These are phyloP conservation scores for Hyalella azteca DNA, from an alignment of 2,888 invertebrate genomes.

Conservation along the genomic window DNA sequence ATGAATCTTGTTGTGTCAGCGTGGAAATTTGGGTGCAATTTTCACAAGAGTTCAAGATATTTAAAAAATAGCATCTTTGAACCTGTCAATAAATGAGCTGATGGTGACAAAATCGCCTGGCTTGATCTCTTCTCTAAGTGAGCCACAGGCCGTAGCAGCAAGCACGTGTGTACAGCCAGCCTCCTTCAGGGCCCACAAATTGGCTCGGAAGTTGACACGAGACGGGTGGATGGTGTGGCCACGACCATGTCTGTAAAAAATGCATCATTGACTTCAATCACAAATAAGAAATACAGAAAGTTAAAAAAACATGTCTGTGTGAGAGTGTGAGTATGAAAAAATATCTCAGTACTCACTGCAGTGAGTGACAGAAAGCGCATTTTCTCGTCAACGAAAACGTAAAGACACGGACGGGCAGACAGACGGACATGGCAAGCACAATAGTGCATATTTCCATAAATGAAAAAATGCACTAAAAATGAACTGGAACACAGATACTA, in stretches of 20 bases:
- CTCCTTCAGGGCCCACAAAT: slow-evolving; percentile 86
- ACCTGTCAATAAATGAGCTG: slow-evolving; percentile 77
- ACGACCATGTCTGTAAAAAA: slow-evolving; percentile 69
- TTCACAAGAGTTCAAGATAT: too few species aligned
- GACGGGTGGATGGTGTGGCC: slow-evolving; percentile 78
- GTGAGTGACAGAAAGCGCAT: too few species aligned
- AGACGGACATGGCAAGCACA: too few species aligned
- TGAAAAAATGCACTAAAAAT: too few species aligned
- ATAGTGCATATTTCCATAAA: too few species aligned
- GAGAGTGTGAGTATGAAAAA: neutral
- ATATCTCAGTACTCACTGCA: neutral
- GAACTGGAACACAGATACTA: too few species aligned
- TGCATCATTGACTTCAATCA: neutral
- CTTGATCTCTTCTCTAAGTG: slow-evolving; percentile 80
- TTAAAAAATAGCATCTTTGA: slow-evolving; percentile 63
- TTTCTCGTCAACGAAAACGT: too few species aligned
- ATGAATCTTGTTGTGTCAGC: too few species aligned
- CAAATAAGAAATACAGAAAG: neutral
- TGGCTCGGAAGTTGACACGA: slow-evolving; percentile 93
- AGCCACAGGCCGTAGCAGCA: slow-evolving; percentile 93
- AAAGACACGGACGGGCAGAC: too few species aligned
- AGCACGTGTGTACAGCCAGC: slow-evolving; percentile 90
- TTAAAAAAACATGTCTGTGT: neutral
- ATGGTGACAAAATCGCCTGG: slow-evolving; percentile 90
- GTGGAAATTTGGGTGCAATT: too few species aligned